A percentile compares a stretch with the other conserved stretches of the same genome.
Evolutionary conservation across 2,113 vertebrate genomes (phyloP).

Genomic region (Sterna hirundo): DNA sequence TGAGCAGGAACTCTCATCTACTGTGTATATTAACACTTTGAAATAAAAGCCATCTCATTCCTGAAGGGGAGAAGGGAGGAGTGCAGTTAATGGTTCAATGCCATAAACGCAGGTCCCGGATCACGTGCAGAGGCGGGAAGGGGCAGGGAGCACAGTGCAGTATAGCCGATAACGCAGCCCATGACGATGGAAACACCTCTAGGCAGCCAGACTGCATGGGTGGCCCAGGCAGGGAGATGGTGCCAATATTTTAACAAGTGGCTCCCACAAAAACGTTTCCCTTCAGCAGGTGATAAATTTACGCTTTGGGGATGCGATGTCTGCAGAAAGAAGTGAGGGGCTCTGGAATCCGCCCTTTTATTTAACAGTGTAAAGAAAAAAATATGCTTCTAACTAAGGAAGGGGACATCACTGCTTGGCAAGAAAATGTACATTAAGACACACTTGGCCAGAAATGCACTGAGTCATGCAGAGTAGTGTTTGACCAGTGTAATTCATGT

Average conservation of each 20-base stretch:
- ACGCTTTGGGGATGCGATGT: neutral
- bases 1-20: neutral
- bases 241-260: constrained; percentile 23
- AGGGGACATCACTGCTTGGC: neutral
- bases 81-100: neutral
- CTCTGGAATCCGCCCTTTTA: neutral
- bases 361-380: neutral
- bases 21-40: neutral
- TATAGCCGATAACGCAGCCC: neutral
- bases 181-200: neutral
- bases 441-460: neutral
- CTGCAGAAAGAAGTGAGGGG: neutral
- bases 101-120: accelerated
- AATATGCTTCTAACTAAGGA: neutral
- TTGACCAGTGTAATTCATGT: neutral
- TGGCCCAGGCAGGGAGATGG: neutral
- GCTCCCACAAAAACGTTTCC: neutral
- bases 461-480: neutral
- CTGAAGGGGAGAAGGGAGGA: neutral
- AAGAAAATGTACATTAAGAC: neutral
- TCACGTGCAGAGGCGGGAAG: neutral
- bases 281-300: constrained; percentile 18
- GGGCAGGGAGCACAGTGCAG: neutral
- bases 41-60: neutral
- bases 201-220: neutral